Percentiles rank a stretch among this genome's conserved stretches.
These are phyloP conservation scores for Haemorhous mexicanus DNA, from an alignment of 2,113 vertebrate species.

Conservation along the genomic window DNA sequence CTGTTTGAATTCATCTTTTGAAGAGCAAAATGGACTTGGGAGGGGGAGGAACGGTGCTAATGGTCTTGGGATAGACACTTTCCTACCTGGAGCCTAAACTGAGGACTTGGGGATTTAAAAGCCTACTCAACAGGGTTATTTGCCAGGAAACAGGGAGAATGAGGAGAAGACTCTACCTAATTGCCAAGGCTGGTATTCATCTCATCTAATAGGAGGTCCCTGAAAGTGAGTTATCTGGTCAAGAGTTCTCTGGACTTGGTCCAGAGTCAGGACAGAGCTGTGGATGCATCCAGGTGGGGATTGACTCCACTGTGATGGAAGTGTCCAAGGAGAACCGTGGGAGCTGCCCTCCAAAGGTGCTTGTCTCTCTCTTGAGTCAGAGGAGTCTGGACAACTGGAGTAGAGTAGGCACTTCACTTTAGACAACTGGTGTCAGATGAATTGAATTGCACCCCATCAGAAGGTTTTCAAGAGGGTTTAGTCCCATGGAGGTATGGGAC, in stretches of 20 bases:
- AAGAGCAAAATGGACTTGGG: not conserved
- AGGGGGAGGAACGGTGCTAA: not conserved
- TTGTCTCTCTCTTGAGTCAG: not conserved
- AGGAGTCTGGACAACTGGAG: not conserved
- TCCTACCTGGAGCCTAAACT: not conserved
- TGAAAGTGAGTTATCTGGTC: not conserved
- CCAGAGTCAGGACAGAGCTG: not conserved
- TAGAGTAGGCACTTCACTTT: not conserved
- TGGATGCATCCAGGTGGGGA: too few species aligned
- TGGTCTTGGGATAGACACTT: not conserved
- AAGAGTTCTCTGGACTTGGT: fast-evolving
- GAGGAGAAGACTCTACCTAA: not conserved
- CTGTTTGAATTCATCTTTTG: not conserved
- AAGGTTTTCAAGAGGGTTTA: not conserved
- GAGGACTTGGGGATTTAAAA: not conserved
- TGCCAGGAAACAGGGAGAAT: not conserved
- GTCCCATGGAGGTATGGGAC: not conserved
- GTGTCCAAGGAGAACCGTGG: fast-evolving
- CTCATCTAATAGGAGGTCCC: not conserved
- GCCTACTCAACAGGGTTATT: not conserved
- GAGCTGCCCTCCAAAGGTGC: not conserved
- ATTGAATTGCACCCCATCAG: not conserved
- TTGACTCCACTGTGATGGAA: not conserved
- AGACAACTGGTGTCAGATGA: not conserved
- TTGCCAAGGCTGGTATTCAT: not conserved